Evolutionary conservation across 2,113 vertebrate species (phyloP).

Genomic region (Hemiscyllium ocellatum): DNA sequence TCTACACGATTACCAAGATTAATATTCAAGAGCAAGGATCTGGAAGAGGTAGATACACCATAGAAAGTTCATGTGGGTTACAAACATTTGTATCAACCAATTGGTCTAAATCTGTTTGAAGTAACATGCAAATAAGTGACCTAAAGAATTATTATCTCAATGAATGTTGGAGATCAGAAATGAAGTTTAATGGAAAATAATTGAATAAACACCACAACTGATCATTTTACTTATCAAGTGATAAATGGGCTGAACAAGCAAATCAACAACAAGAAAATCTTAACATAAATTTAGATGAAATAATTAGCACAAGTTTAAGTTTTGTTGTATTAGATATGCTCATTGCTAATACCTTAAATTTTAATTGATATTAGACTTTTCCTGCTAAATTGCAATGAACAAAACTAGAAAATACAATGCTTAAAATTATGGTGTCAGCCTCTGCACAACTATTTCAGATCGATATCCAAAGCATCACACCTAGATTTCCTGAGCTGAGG

Average conservation of each 20-base stretch:
- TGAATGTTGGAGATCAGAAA: too few relatives aligned
- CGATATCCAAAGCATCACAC: background rate
- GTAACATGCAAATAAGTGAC: too few relatives aligned
- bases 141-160: too few relatives aligned
- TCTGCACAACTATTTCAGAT: background rate
- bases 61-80: too few relatives aligned
- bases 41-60: too few relatives aligned
- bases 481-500: background rate
- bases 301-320: background rate
- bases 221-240: background rate
- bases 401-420: too few relatives aligned
- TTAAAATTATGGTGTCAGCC: background rate
- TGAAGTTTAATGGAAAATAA: background rate
- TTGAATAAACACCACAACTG: background rate
- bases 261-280: background rate
- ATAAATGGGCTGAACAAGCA: background rate
- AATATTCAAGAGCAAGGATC: too few relatives aligned
- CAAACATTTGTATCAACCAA: too few relatives aligned
- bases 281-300: background rate
- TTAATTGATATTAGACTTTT: background rate
- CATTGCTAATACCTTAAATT: background rate
- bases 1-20: too few relatives aligned
- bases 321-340: background rate
- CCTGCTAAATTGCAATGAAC: background rate
- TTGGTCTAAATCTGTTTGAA: too few relatives aligned